Evolutionary conservation across 2,797 vertebrate species (phyloP), one percentile per base, ranked within the genome.

Genomic region (Sylvilagus floridanus): DNA sequence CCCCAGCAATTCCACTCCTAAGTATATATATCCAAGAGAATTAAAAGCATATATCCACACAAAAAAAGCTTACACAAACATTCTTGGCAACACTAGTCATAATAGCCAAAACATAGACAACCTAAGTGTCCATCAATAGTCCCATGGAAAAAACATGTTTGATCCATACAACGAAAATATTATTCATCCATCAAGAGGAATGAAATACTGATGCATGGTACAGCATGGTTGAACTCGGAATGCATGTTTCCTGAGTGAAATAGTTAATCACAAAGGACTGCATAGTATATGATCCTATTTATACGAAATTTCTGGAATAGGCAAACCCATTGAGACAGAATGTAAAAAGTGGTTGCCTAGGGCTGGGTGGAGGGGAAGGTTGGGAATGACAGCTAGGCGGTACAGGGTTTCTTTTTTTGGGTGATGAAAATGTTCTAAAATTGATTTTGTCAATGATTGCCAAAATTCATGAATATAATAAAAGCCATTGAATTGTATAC

Each of bases 351-450:
- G 19, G 14, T 79, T 92, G 35, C 32, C 71, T 63, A 78, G 17
- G 62, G 14, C 37, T 84, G 24, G 28, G 32, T 71, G 35, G 47
- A 78, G 54, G 47, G 22, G 50, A 87, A 26, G 22, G 2, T 65
- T 4, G 16, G 17, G 22, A 30, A 54, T 77, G 63, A 93, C 84
- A 57, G 35, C 65, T 83, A 83, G 88, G 35, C 19, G 50, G 26
- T 42, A 73, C 16, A 77, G 37, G 28, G 24, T 68, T 73, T 85
- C 32, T 19, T 94, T 85, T 89, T 75, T 68, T 88, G 30, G 78
- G 71, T 89, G 37, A 86, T 79, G 32, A 84, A 91, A 91, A 83
- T 71, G 13, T 85, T 60, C 52, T 86, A 91, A 72, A 94, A 81
- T 57, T 91, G 62, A 73, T 82, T 52, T 54, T 72, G 50, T 26